Conservation (phyloP, 2,888 invertebrate genomes). For the Polietes domitor region DNA sequence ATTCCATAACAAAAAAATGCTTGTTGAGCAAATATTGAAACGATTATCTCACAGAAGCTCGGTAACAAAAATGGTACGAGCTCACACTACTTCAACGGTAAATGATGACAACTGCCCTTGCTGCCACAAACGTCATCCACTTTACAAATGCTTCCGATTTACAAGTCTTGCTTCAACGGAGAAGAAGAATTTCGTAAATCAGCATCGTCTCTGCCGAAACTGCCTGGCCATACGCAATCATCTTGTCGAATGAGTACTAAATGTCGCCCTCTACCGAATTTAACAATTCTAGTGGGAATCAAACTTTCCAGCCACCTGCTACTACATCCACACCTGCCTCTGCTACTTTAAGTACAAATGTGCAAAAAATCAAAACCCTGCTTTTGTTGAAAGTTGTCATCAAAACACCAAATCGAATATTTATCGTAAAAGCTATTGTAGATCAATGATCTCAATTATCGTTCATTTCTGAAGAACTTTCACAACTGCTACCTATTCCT, state of each 20-base stretch:
- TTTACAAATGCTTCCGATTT: conserved; percentile 55
- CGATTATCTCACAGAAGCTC: conserved; percentile 35
- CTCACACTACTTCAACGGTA: conserved; percentile 19
- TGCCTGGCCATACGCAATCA: conserved; percentile 48
- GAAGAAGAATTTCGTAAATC: conserved; percentile 37
- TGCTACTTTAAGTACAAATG: conserved; percentile 6
- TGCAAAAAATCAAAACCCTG: conserved; percentile 21
- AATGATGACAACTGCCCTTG: conserved; percentile 33
- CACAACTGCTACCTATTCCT: conserved; percentile 15
- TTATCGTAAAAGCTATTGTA: conserved; percentile 32
- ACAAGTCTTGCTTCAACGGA: conserved; percentile 35
- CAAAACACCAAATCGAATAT: neutral
- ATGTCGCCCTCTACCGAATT: conserved; percentile 36
- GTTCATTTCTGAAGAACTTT: conserved; percentile 37
- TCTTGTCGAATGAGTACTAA: conserved; percentile 21
- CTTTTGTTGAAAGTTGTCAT: conserved; percentile 34
- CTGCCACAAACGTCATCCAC: conserved; percentile 43
- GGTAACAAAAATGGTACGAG: neutral
- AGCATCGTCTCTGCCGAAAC: conserved; percentile 29
- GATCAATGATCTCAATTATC: conserved; percentile 49
- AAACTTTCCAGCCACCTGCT: neutral
- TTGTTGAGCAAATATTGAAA: conserved; percentile 47
- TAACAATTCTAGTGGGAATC: neutral
- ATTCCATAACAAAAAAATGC: conserved; percentile 46
- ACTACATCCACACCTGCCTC: conserved; percentile 21